Evolutionary conservation across 2,113 vertebrate species (phyloP).

Genomic region (Callorhinus ursinus): DNA sequence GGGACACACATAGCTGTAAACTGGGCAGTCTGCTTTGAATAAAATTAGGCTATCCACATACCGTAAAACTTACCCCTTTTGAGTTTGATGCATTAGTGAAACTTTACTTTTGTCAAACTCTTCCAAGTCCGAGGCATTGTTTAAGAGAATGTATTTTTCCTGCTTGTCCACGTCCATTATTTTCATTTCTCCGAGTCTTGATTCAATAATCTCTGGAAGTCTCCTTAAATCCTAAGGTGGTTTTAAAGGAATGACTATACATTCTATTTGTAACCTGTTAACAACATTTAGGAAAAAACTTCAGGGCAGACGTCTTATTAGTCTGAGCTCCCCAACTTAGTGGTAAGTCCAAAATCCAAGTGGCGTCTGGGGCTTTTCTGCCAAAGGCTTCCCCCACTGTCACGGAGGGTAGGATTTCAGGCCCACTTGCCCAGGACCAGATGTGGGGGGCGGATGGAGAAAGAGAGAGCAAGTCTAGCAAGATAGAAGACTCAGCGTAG

Average conservation of each 20-base stretch:
- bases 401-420: neutral
- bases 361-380: neutral
- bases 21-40: neutral
- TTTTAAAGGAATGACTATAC: conserved; percentile 27
- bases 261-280: neutral
- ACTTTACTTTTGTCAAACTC: conserved; percentile 59
- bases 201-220: conserved; percentile 45
- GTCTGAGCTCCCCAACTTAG: neutral
- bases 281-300: neutral
- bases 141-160: conserved; percentile 66
- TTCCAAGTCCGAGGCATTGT: conserved; percentile 59
- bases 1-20: neutral
- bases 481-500: neutral
- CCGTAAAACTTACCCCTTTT: conserved; percentile 37
- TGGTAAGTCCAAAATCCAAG: neutral
- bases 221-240: conserved; percentile 13
- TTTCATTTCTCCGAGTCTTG: conserved; percentile 50
- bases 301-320: neutral
- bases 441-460: too few relatives aligned
- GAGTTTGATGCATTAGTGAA: neutral
- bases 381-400: neutral
- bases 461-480: neutral
- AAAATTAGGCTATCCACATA: neutral
- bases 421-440: neutral
- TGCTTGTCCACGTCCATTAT: conserved; percentile 20